Conservation (phyloP, 2,113 vertebrate genomes). For the Pseudopodoces humilis region DNA sequence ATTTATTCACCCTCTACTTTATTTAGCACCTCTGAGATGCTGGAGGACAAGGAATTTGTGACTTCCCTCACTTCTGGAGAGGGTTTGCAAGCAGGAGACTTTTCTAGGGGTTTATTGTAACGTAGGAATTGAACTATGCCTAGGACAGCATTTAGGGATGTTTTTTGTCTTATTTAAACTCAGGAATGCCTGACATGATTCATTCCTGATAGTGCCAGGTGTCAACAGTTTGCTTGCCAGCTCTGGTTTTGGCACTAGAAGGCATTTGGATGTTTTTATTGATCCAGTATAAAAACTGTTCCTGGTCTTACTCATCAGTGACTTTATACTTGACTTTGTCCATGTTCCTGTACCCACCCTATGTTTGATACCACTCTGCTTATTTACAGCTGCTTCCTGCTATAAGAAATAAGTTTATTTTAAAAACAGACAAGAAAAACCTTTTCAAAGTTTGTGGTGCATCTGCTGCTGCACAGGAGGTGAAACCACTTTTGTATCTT, state of each 20-base stretch:
- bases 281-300: not conserved
- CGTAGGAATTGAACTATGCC: not conserved
- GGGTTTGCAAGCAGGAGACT: not conserved
- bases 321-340: not conserved
- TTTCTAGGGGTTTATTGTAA: not conserved
- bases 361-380: not conserved
- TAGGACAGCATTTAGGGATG: not conserved
- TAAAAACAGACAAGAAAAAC: not conserved
- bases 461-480: not conserved
- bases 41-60: not conserved
- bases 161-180: not conserved
- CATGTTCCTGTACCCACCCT: rapidly evolving
- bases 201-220: not conserved
- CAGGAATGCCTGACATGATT: not conserved
- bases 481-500: not conserved
- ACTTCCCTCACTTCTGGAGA: not conserved
- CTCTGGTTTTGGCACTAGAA: no score
- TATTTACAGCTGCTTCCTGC: not conserved
- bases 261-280: not conserved
- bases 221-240: not conserved
- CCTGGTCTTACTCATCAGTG: not conserved
- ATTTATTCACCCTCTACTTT: not conserved
- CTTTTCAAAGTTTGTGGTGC: not conserved
- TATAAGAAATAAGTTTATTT: not conserved
- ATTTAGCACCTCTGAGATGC: not conserved